These are phyloP conservation scores for Neuroterus valhalla DNA, from an alignment of 1,140 invertebrate species.

Conservation along the genomic window DNA sequence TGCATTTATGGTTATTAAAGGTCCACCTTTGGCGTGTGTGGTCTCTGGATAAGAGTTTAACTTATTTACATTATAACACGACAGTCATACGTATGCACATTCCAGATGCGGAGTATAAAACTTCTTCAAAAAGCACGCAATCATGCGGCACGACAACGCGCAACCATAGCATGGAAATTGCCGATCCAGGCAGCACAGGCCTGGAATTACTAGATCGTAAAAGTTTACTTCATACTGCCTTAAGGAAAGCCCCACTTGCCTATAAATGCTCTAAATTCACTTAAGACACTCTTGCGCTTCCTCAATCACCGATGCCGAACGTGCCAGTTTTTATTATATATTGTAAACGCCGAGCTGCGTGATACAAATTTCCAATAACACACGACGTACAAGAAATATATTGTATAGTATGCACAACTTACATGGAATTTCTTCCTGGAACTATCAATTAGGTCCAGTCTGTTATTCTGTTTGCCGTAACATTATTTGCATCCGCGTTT, in stretches of 20 bases:
- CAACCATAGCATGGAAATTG: slow-evolving; percentile 18
- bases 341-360: slow-evolving; percentile 4
- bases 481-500: neutral
- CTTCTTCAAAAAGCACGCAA: slow-evolving; percentile 9
- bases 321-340: slow-evolving; percentile 27
- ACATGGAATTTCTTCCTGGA: neutral
- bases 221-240: neutral
- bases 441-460: slow-evolving; percentile 21
- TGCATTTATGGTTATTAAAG: slow-evolving; percentile 1
- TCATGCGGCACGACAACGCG: slow-evolving; percentile 10
- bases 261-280: slow-evolving; percentile 29
- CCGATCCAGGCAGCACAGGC: neutral
- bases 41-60: neutral
- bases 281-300: slow-evolving; percentile 8
- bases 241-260: neutral
- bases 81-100: neutral
- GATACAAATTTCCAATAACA: slow-evolving; percentile 6
- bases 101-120: neutral
- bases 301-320: slow-evolving; percentile 3
- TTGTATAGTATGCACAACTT: neutral
- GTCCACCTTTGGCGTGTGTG: slow-evolving; percentile 17
- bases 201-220: slow-evolving; percentile 29
- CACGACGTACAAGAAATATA: slow-evolving; percentile 10
- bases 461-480: neutral
- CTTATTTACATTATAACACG: slow-evolving; percentile 1